Evolutionary conservation across 2,888 invertebrate species (phyloP), one percentile per base, ranked within the genome.

Genomic region (Caenorhabditis afra): DNA sequence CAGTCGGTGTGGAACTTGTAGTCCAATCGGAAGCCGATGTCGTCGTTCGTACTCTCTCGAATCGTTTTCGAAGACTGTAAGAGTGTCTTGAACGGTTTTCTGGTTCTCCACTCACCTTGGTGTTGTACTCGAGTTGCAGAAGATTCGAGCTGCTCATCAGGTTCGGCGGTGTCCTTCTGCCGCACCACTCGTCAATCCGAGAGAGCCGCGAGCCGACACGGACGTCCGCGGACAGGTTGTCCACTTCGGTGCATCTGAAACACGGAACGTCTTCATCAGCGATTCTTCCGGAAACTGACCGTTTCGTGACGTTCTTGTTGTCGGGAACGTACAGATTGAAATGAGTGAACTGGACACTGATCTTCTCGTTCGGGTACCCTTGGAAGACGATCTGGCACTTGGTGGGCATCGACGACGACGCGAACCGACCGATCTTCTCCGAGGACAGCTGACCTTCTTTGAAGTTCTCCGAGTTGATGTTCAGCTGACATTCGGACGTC

Each of bases 111-210:
- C 67, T 50, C 49, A 82, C 86, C 66, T 85, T 86, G 5, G 86
- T 82, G 29, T 87, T 93, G 91, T 96, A 96, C 91, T 96, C 95
- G 71, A 97, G 92, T 90, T 94, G 94, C 90, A 97, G 92, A 88
- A 94, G 93, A 59, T 95, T 94, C 49, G 95, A 95, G 90, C 94
- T 95, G 74, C 96, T 97, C 96, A 97, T 97, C 83, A 97, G 93
- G 71, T 95, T 95, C 85, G 94, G 94, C 0, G 96, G 96, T 64
- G 94, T 91, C 45, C 81, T 55, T 82, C 94, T 93, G 8, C 95
- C 96, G 90, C 97, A 97, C 90, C 95, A 95, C 29, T 94, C 94
- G 88, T 95, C 95, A 68, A 96, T 94, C 90, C 95, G 94, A 90
- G 95, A 95, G 92, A 94, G 93, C 86, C 94, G 93, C 1, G 95